Evolutionary conservation across 2,113 vertebrate genomes (phyloP), one percentile per base, ranked within the genome.

Genomic region (Mus spicilegus): DNA sequence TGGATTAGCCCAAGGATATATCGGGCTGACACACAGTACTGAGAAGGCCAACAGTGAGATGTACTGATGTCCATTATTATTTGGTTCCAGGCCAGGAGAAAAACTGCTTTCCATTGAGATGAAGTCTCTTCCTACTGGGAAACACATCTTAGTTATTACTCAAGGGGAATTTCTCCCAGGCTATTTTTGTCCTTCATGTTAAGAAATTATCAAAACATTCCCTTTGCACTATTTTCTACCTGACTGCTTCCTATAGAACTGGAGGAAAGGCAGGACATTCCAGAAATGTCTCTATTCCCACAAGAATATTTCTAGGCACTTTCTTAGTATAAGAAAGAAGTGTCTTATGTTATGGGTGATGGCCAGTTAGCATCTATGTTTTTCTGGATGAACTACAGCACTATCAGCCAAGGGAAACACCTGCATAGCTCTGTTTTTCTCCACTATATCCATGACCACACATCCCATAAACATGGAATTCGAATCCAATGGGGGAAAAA

Each of bases 371-470:
- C 39, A 96, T 90, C 87, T 91, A 89, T 76, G 76, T 96, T 97
- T 97, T 92, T 98, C 96, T 95, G 87, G 97, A 95, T 77, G 54
- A 97, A 94, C 81, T 39, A 65, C 7, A 67, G 0, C 86, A 56
- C 96, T 96, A 90, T 0, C 63, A 98, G 97, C 96, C 98, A 97
- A 97, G 96, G 98, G 98, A 98, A 98, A 97, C 98, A 98, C 98
- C 98, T 98, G 98, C 96, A 93, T 3, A 11, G 90, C 82, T 39
- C 91, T 3, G 0, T 58, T 67, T 97, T 97, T 96, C 95, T 92
- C 13, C 58, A 86, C 90, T 77, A 91, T 61, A 86, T 51, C 95
- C 95, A 87, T 56, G 95, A 89, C 54, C 86, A 30, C 70, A 7
- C 87, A 97, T 92, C 96, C 91, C 95, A 97, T 96, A 97, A 98